These are phyloP conservation scores for Pyrocoelia pectoralis DNA, from an alignment of 2,888 invertebrate genomes.

Conservation along the genomic window DNA sequence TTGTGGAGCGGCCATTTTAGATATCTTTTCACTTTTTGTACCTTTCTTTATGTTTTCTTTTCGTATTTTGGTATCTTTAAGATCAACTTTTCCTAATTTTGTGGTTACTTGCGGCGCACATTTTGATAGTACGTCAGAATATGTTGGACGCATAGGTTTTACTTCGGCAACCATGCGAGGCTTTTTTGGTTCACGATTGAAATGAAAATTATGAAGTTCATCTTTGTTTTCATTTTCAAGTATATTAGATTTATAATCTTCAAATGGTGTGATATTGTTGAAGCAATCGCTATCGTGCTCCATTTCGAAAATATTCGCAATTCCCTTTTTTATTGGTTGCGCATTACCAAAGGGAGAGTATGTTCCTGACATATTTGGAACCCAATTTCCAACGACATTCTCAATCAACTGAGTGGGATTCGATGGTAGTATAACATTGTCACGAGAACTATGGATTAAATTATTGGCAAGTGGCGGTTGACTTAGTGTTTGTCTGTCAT, in stretches of 20 bases:
- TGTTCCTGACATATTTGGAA: constrained; percentile 75
- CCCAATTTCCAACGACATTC: constrained; percentile 76
- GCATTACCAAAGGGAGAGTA: constrained; percentile 77
- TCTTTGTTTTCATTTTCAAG: constrained; percentile 43
- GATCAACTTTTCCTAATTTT: constrained; percentile 56
- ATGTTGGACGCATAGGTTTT: constrained; percentile 86
- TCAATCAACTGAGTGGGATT: constrained; percentile 66
- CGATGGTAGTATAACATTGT: too few relatives aligned
- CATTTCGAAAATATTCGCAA: constrained; percentile 50
- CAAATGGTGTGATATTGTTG: constrained; percentile 5
- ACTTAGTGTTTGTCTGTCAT: too few relatives aligned
- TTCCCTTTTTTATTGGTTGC: constrained; percentile 58
- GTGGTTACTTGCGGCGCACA: constrained; percentile 58
- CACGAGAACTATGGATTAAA: constrained; percentile 20
- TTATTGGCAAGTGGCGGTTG: constrained; percentile 5
- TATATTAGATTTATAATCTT: constrained; percentile 22
- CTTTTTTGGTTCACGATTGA: constrained; percentile 65
- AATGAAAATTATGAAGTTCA: constrained; percentile 59
- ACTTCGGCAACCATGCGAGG: constrained; percentile 83
- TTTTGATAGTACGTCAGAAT: constrained; percentile 85
- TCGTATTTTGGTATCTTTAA: constrained; percentile 56
- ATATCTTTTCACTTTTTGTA: constrained; percentile 52
- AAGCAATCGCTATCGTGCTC: constrained; percentile 47
- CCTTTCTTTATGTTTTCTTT: constrained; percentile 57
- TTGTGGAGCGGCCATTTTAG: background rate